Conservation (phyloP, 2,113 vertebrate species). For the Anhinga anhinga region DNA sequence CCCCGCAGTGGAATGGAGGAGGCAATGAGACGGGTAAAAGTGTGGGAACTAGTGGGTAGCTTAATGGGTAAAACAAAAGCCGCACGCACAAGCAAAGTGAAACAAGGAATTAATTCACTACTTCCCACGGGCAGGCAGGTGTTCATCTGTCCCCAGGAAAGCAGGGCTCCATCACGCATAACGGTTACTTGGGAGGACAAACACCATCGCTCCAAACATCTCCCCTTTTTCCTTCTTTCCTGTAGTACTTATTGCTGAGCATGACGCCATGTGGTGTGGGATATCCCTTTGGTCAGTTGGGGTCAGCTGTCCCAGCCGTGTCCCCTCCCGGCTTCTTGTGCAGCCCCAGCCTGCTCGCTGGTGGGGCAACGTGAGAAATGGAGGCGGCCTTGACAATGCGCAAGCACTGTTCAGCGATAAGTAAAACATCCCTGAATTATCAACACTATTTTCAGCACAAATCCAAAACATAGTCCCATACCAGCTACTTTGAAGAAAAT, state of each 20-base stretch:
- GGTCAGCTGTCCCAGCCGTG: too few species aligned
- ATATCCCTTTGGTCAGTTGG: not conserved
- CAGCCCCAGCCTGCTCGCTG: too few species aligned
- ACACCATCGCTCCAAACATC: not conserved
- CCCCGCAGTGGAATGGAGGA: fast-evolving
- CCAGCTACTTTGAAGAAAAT: not conserved
- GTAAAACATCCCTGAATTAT: not conserved
- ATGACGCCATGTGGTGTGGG: not conserved
- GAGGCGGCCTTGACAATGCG: not conserved
- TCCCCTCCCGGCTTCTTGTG: too few species aligned
- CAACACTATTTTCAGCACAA: not conserved
- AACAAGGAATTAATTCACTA: not conserved
- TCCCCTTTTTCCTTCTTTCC: not conserved
- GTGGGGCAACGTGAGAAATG: too few species aligned
- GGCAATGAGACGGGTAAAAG: not conserved
- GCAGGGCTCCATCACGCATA: fast-evolving
- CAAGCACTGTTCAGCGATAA: not conserved
- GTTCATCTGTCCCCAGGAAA: not conserved
- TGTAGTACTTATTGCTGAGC: not conserved
- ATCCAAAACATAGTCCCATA: not conserved
- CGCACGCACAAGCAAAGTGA: not conserved
- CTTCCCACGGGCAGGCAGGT: not conserved
- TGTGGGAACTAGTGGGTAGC: not conserved
- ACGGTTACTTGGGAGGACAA: not conserved
- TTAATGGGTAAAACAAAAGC: not conserved